Evolutionary conservation across 92 coral and sea anemone genomes (phyloP).

Genomic region (Phenganax marumi): DNA sequence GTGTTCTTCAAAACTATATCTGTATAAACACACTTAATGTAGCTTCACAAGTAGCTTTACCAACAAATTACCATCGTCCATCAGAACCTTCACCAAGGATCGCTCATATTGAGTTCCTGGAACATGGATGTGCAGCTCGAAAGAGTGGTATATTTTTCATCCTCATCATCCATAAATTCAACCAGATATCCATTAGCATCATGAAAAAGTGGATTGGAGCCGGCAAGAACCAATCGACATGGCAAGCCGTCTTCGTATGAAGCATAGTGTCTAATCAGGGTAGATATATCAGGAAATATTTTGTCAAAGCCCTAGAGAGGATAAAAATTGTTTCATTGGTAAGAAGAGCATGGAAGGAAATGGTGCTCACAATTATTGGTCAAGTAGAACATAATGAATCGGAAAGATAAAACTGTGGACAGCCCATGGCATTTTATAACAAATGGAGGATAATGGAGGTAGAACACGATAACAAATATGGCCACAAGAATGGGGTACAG

Average conservation of each 20-base stretch:
- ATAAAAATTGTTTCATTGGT: not conserved
- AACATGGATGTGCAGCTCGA: conserved; percentile 31
- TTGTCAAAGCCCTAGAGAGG: conserved; percentile 74
- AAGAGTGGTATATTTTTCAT: conserved; percentile 12
- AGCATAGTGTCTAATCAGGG: conserved; percentile 79
- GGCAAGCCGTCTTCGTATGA: conserved; percentile 74
- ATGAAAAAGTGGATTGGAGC: conserved; percentile 66
- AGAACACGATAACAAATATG: no score
- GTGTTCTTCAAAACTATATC: no score
- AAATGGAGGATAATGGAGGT: not conserved
- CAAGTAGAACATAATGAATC: no score
- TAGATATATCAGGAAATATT: conserved; percentile 63
- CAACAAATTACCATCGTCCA: no score
- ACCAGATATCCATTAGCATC: conserved; percentile 36
- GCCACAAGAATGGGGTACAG: no score
- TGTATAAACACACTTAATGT: no score
- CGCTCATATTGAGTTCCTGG: conserved; percentile 35
- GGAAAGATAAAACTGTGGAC: not conserved
- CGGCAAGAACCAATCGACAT: conserved; percentile 71
- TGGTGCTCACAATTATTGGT: not conserved
- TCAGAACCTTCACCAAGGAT: conserved; percentile 5
- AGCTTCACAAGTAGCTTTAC: no score
- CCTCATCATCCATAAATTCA: conserved; percentile 43
- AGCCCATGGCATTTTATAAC: not conserved
- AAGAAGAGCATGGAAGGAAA: not conserved